Base-by-base conservation (phyloP, 1,140 invertebrate species). In the Cotesia vestalis region DNA sequence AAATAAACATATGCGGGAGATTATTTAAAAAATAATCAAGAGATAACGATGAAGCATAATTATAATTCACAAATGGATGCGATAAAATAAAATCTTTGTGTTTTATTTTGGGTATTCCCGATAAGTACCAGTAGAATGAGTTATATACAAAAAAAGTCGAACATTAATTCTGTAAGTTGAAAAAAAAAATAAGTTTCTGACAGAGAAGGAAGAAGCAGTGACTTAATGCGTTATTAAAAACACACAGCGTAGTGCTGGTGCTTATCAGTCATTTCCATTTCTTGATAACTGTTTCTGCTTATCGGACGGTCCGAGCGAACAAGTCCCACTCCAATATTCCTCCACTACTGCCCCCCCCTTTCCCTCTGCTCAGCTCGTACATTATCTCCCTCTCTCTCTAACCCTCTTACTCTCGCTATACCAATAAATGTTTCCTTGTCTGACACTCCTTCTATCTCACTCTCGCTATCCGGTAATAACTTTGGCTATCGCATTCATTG, bases 181-280 rank as follows among this genome's bases (percentile, higher is more conserved):
- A 27, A 35, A 34, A 52, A 66, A 55, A 66, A 12, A 36, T 66
- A 60, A 36, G 63, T 14, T 20, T 52, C 34, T 14, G 17, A 66
- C 12, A 66, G n/a, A 27, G 3, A 55, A 27, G 53, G 51, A 53
- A 67, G 40, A 11, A 46, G 40, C 40, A 46, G 40, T 8, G 35
- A 61, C 73, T 76, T 72, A 77, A 79, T 79, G 71, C 73, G 74
- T 78, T 76, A 77, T 72, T 67, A 75, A 75, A 77, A 75, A 76
- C 74, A 67, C 70, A 75, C 60, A 52, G 73, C 67, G 63, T 77
- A 69, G 64, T 61, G 73, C 59, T 71, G 6, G 57, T 55, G 55
- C 83, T 86, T 87, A 86, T 87, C 85, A 86, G 83, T 84, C 83
- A 86, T 87, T 87, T 86, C 84, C 84, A 87, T 86, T 86, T 86